A percentile compares a stretch with the other conserved stretches of the same genome.
phyloP scores from a whole-genome alignment of 2,888 invertebrate species.

The Gnatocerus cornutus region DNA sequence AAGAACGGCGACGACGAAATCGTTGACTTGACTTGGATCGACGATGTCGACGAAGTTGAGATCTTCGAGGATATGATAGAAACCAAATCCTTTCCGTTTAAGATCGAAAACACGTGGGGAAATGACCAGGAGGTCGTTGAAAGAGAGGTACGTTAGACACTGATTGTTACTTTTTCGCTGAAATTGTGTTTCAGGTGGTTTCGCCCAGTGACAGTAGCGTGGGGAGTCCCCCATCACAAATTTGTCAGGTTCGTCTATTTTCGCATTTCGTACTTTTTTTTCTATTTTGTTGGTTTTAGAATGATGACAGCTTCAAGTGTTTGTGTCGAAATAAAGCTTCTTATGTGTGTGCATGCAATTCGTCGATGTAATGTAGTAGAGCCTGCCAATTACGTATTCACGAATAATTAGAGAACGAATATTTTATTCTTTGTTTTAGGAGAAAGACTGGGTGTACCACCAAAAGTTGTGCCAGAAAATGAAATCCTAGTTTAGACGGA shows the following conservation, averaged over 20 bases:
- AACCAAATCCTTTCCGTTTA: slow-evolving; percentile 17
- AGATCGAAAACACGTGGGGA: neutral
- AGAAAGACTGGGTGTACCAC: slow-evolving; percentile 25
- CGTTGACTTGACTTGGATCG: slow-evolving; percentile 40
- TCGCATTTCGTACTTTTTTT: neutral
- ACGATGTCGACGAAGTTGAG: slow-evolving; percentile 13
- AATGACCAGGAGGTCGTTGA: neutral
- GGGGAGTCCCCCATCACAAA: slow-evolving; percentile 21
- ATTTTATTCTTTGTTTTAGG: slow-evolving; percentile 18
- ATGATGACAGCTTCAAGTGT: slow-evolving; percentile 19
- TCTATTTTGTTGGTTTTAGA: slow-evolving; percentile 2
- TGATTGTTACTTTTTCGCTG: neutral
- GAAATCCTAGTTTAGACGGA: neutral
- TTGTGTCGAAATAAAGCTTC: slow-evolving; percentile 26
- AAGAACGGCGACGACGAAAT: slow-evolving; percentile 6
- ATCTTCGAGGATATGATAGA: slow-evolving; percentile 21
- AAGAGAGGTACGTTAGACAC: slow-evolving; percentile 12
- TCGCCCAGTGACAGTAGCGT: slow-evolving; percentile 33
- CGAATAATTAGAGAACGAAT: neutral
- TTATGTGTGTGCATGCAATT: slow-evolving; percentile 25
- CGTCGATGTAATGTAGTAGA: slow-evolving; percentile 24
- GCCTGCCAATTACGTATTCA: slow-evolving; percentile 35
- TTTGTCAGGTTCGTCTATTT: neutral
- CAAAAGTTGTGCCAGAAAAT: slow-evolving; percentile 18
- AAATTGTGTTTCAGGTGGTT: slow-evolving; percentile 11